These are phyloP conservation scores for Halcyon chelicuti DNA, from an alignment of 2,797 vertebrate genomes.

Conservation along the genomic window DNA sequence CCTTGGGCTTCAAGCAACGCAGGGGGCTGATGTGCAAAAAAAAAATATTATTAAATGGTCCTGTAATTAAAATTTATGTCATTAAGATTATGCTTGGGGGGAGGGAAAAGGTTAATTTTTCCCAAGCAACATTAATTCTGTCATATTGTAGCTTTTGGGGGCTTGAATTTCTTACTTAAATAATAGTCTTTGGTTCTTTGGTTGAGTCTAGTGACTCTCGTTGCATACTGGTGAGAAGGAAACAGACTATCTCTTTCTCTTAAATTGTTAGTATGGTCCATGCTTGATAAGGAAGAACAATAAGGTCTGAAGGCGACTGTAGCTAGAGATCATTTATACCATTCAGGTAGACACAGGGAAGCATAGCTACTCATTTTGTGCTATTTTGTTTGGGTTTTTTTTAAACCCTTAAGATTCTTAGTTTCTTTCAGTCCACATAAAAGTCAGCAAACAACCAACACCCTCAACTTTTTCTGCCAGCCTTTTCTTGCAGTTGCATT, in stretches of 20 bases:
- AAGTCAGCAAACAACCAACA: not conserved
- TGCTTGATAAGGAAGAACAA: not conserved
- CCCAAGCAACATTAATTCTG: not conserved
- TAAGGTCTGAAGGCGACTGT: not conserved
- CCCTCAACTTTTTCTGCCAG: not conserved
- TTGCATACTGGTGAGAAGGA: not conserved
- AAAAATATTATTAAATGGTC: conserved; percentile 18
- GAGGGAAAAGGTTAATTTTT: conserved; percentile 10
- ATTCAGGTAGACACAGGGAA: not conserved
- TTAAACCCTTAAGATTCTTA: not conserved
- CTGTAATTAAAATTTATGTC: conserved; percentile 51
- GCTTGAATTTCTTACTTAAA: not conserved
- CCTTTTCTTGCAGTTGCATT: conserved; percentile 6
- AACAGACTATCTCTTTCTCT: not conserved
- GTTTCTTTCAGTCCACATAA: not conserved
- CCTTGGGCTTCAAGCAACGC: conserved; percentile 25
- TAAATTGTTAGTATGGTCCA: not conserved
- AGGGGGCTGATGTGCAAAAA: not conserved
- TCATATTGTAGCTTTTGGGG: not conserved
- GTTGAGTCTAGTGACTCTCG: not conserved
- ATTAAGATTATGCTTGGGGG: not conserved
- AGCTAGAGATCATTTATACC: not conserved
- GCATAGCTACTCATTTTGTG: not conserved
- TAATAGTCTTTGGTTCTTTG: not conserved
- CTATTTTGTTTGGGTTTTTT: not conserved